phyloP scores from a whole-genome alignment of 2,113 vertebrate species.

The Cathartes aura region DNA sequence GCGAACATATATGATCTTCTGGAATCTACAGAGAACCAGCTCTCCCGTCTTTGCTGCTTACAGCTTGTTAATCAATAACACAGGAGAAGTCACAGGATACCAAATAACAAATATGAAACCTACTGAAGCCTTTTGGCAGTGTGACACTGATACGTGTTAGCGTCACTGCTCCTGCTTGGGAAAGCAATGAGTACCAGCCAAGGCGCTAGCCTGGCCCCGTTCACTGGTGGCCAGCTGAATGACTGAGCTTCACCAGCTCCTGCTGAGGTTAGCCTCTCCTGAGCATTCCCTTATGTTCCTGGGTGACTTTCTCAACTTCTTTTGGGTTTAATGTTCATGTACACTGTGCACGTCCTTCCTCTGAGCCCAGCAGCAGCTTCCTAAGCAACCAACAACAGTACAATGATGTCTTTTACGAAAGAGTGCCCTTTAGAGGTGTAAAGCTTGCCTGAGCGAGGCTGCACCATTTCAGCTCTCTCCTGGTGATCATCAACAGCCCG shows the following conservation, averaged over 20 bases:
- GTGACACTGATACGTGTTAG: neutral
- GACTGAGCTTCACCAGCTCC: neutral
- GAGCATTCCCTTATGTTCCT: neutral
- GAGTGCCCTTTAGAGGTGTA: neutral
- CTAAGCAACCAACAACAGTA: neutral
- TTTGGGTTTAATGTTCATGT: neutral
- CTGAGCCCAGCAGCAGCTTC: neutral
- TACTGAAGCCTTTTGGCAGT: neutral
- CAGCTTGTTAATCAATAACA: neutral
- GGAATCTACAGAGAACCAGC: neutral
- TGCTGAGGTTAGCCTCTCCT: neutral
- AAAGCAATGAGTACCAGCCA: neutral
- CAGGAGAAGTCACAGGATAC: neutral
- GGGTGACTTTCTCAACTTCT: neutral
- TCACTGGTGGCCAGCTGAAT: neutral
- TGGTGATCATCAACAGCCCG: neutral
- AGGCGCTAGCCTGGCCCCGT: neutral
- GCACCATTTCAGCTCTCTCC: neutral
- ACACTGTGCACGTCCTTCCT: neutral
- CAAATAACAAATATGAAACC: neutral
- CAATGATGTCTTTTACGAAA: neutral
- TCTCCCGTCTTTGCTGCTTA: neutral
- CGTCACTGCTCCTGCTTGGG: neutral
- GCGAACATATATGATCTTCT: accelerated
- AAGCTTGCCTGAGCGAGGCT: neutral